Percentiles rank a stretch among this genome's conserved stretches.
Evolutionary conservation across 2,113 vertebrate species (phyloP).

Genomic region (Eudorcas thomsonii): DNA sequence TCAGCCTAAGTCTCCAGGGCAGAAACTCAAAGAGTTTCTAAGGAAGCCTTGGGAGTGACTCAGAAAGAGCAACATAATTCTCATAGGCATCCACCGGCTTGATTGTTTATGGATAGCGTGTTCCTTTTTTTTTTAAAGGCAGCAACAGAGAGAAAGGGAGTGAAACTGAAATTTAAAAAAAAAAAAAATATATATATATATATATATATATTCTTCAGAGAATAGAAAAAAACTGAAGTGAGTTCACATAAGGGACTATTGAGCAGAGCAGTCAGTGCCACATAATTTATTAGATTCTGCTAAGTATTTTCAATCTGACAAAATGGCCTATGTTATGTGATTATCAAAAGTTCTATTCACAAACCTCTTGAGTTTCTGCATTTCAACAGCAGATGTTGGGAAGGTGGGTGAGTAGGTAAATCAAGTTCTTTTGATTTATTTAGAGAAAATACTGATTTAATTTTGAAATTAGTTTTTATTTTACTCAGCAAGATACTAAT

Average conservation of each 20-base stretch:
- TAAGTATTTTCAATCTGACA: not conserved
- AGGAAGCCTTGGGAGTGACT: not conserved
- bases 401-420: not conserved
- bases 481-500: not conserved
- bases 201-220: not conserved
- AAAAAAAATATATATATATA: not conserved
- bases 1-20: not conserved
- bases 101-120: not conserved
- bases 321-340: not conserved
- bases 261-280: not conserved
- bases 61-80: not conserved
- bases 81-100: not conserved
- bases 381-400: not conserved
- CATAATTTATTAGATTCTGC: not conserved
- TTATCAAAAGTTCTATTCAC: conserved; percentile 1
- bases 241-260: not conserved
- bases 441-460: conserved; percentile 37
- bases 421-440: not conserved
- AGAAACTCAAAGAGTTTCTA: not conserved
- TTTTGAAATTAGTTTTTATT: conserved; percentile 25
- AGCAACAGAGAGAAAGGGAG: not conserved
- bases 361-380: not conserved
- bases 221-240: not conserved
- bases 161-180: not conserved
- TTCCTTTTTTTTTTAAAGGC: not conserved